These are phyloP conservation scores for Diceros bicornis DNA, from an alignment of 2,797 vertebrate species.

Conservation along the genomic window DNA sequence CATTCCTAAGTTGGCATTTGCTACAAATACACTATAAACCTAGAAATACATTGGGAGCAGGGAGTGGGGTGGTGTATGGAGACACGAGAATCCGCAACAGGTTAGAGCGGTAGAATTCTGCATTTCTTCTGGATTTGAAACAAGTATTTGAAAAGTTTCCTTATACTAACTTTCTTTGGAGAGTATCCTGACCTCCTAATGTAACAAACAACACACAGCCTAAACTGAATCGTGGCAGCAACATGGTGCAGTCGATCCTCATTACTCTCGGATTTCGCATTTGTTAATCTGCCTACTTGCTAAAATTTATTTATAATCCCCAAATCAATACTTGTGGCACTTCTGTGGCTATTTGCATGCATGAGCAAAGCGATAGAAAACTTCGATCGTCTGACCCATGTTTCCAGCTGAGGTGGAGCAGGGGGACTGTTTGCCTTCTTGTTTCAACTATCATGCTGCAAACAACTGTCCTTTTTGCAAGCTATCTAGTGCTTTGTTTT, in stretches of 20 bases:
- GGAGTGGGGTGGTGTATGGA: not conserved
- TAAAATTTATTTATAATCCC: not conserved
- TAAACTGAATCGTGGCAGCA: constrained; percentile 80
- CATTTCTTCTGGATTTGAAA: constrained; percentile 79
- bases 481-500: not conserved
- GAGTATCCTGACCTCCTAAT: constrained; percentile 80
- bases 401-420: not conserved
- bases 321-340: not conserved
- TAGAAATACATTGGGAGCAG: not conserved
- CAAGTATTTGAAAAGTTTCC: constrained; percentile 83
- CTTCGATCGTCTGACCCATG: not conserved
- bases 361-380: not conserved
- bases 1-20: not conserved
- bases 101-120: constrained; percentile 76
- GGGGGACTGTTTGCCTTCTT: not conserved
- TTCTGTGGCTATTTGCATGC: not conserved
- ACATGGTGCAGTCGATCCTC: not conserved
- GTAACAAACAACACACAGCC: constrained; percentile 74
- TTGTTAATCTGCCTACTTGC: not conserved
- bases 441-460: not conserved
- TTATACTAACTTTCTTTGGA: constrained; percentile 82
- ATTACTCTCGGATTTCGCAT: not conserved
- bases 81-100: not conserved
- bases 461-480: not conserved
- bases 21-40: not conserved